Percentiles rank a stretch among this genome's conserved stretches.
Evolutionary conservation across 1,140 invertebrate genomes (phyloP).

Genomic region (Bacillus rossius): DNA sequence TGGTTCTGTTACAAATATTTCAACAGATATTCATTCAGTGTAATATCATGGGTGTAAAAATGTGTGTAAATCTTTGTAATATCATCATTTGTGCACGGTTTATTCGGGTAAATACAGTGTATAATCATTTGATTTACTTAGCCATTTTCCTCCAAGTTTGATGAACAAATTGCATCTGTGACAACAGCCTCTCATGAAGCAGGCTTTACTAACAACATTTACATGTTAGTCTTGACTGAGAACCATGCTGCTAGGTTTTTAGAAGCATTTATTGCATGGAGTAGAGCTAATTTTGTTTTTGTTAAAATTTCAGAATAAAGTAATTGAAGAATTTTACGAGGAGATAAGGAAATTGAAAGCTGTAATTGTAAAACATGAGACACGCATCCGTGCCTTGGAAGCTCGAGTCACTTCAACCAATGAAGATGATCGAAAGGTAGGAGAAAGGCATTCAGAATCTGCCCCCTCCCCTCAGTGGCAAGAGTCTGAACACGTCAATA

Average conservation of each 20-base stretch:
- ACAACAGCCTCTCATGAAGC: too few relatives aligned
- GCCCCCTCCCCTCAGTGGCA: neutral
- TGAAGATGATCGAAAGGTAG: conserved; percentile 5
- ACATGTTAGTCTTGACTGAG: too few relatives aligned
- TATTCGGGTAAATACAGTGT: too few relatives aligned
- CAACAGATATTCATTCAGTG: too few relatives aligned
- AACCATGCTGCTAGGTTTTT: neutral
- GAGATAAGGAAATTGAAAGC: conserved; percentile 89
- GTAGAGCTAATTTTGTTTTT: conserved; percentile 5
- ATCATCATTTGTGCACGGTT: too few relatives aligned
- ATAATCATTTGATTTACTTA: too few relatives aligned
- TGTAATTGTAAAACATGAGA: conserved; percentile 92
- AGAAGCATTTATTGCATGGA: neutral
- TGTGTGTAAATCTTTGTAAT: too few relatives aligned
- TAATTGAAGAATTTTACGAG: conserved; percentile 74
- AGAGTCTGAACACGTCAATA: neutral
- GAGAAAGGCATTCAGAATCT: conserved; percentile 4
- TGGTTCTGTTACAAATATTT: too few relatives aligned
- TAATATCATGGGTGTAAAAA: too few relatives aligned
- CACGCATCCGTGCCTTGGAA: conserved; percentile 71
- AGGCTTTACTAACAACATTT: too few relatives aligned
- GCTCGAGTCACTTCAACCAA: conserved; percentile 37
- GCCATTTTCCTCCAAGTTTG: too few relatives aligned
- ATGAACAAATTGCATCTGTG: too few relatives aligned
- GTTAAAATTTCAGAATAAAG: conserved; percentile 49